phyloP scores from a whole-genome alignment of 30 jellyfish, hydroid and myxozoan genomes.

The Cassiopea andromeda region DNA sequence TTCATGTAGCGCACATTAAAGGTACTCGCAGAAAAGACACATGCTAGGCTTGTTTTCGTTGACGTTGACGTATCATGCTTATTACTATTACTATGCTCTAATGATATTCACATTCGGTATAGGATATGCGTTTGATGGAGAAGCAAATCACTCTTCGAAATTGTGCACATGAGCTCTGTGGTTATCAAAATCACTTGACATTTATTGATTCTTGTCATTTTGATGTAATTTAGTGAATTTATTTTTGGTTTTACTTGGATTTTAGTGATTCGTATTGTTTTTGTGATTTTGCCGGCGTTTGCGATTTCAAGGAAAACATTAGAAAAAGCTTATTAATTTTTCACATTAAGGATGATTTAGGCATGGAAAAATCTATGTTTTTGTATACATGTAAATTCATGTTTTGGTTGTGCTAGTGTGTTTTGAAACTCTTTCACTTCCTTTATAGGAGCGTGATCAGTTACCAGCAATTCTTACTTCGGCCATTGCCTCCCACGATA shows the following conservation, averaged over 20 bases:
- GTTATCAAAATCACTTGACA: not conserved
- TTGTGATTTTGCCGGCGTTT: no score
- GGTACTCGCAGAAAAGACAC: no score
- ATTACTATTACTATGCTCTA: not conserved
- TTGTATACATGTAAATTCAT: not conserved
- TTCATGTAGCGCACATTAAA: no score
- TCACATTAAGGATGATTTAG: no score
- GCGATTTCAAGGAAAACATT: no score
- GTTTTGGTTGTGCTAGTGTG: not conserved
- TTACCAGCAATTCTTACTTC: constrained; percentile 22
- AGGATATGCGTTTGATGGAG: not conserved
- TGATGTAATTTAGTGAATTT: no score
- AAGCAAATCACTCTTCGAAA: no score
- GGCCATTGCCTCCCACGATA: constrained; percentile 47
- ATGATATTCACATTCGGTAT: not conserved
- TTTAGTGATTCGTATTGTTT: no score
- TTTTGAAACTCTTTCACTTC: not conserved
- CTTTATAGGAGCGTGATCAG: not conserved
- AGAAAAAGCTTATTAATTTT: no score
- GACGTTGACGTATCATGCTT: not conserved
- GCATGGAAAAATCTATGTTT: no score
- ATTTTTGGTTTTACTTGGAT: no score
- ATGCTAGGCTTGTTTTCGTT: no score
- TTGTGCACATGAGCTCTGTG: not conserved
- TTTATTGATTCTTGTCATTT: not conserved